These are phyloP conservation scores for Aix galericulata DNA, from an alignment of 2,113 vertebrate species.

Conservation along the genomic window DNA sequence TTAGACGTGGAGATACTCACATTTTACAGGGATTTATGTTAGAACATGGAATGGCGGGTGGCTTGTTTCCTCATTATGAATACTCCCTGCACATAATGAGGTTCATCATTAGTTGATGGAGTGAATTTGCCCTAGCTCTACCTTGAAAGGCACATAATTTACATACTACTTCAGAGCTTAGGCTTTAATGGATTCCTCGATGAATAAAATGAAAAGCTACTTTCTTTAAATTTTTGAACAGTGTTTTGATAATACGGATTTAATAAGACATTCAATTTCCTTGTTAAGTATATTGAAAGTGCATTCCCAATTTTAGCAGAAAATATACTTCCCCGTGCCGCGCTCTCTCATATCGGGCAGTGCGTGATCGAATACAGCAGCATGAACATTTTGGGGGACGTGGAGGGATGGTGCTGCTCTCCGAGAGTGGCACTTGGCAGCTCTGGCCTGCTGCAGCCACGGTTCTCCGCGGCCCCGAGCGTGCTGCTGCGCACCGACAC, in stretches of 20 bases:
- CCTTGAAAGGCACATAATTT: conserved; percentile 98
- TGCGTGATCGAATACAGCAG: conserved; percentile 20
- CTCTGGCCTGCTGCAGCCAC: neutral
- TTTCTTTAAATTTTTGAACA: conserved; percentile 92
- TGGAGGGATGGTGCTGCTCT: neutral
- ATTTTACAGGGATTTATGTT: conserved; percentile 97
- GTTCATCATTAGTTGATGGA: conserved; percentile 99
- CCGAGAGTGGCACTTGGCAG: neutral
- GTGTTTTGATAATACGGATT: conserved; percentile 87
- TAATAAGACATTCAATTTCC: conserved; percentile 87
- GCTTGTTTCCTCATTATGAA: conserved; percentile 95
- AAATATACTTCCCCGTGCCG: conserved; percentile 69
- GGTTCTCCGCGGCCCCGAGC: neutral
- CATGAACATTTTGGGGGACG: neutral
- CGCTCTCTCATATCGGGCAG: conserved; percentile 4
- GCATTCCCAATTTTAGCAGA: conserved; percentile 67
- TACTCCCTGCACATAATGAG: conserved; percentile 98
- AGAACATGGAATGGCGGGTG: conserved; percentile 91
- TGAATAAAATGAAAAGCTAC: conserved; percentile 97
- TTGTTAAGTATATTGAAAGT: conserved; percentile 84
- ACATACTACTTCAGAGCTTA: conserved; percentile 94
- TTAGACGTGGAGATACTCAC: conserved; percentile 98
- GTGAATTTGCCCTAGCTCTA: conserved; percentile 95
- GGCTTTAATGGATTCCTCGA: conserved; percentile 96
- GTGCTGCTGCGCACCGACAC: conserved; percentile 21